A percentile compares a stretch with the other conserved stretches of the same genome.
Conservation (phyloP, 2,113 vertebrate genomes). For the Leptosomus discolor region DNA sequence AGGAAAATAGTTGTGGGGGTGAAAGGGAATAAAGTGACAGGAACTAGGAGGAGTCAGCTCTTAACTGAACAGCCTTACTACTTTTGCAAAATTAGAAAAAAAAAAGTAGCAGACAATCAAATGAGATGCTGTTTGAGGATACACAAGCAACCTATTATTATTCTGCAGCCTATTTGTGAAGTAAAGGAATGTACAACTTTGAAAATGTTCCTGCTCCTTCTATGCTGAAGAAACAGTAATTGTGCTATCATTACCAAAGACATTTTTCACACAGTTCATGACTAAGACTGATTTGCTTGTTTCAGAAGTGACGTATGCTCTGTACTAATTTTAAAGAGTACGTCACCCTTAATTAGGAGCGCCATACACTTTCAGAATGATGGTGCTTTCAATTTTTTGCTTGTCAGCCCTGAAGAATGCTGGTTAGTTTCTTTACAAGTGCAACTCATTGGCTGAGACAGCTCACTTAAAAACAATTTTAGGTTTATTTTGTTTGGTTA, state of each 20-base stretch:
- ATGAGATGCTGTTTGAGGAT: neutral
- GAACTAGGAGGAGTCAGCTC: neutral
- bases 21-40: neutral
- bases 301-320: neutral
- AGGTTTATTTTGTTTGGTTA: conserved; percentile 7
- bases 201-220: neutral
- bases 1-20: neutral
- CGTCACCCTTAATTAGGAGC: conserved; percentile 7
- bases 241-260: neutral
- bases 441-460: neutral
- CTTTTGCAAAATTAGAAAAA: neutral
- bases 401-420: neutral
- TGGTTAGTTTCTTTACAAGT: neutral
- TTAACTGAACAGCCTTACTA: neutral
- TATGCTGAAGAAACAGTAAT: neutral
- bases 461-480: neutral
- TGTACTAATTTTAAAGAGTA: neutral
- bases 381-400: neutral
- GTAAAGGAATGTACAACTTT: neutral
- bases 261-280: neutral
- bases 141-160: neutral
- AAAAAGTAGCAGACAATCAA: neutral
- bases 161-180: neutral
- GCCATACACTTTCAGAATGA: neutral
- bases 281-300: neutral